Conservation (phyloP, 2,797 vertebrate species). For the Sparidentex hasta region DNA sequence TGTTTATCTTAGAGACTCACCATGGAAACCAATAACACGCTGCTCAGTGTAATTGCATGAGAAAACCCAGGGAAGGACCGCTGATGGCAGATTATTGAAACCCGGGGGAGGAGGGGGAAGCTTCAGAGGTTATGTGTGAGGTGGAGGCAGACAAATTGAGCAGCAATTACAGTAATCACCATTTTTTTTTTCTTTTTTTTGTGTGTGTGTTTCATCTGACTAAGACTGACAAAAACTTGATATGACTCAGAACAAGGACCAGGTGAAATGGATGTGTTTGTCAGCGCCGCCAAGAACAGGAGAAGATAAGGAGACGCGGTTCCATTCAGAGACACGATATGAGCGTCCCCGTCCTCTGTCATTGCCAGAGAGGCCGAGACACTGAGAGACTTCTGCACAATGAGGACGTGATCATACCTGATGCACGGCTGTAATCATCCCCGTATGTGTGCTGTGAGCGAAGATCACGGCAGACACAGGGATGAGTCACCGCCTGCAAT, state of each 20-base stretch:
- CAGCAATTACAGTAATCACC: slow-evolving; percentile 82
- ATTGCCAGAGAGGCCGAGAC: not conserved
- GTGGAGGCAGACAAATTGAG: slow-evolving; percentile 79
- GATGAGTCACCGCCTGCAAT: slow-evolving; percentile 67
- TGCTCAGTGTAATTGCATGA: slow-evolving; percentile 63
- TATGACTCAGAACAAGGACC: slow-evolving; percentile 40
- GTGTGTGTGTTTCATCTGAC: slow-evolving; percentile 67
- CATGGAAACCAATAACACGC: slow-evolving; percentile 75
- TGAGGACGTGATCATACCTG: slow-evolving; percentile 36
- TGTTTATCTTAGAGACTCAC: slow-evolving; percentile 75
- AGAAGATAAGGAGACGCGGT: not conserved
- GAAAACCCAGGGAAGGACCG: slow-evolving; percentile 62
- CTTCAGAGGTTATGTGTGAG: slow-evolving; percentile 43
- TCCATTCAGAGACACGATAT: slow-evolving; percentile 1
- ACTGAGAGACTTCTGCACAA: slow-evolving; percentile 31
- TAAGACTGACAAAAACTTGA: slow-evolving; percentile 67
- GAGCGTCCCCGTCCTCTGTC: slow-evolving; percentile 11
- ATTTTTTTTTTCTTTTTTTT: slow-evolving; percentile 77
- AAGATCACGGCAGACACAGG: slow-evolving; percentile 39
- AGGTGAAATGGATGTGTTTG: slow-evolving; percentile 42
- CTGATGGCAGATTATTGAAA: slow-evolving; percentile 58
- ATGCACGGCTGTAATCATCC: slow-evolving; percentile 34
- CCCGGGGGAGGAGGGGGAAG: not conserved
- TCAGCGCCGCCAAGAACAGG: not conserved
- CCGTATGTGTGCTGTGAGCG: slow-evolving; percentile 32